These are phyloP conservation scores for Leptinotarsa peninsularis DNA, from an alignment of 2,888 invertebrate genomes.

Conservation along the genomic window DNA sequence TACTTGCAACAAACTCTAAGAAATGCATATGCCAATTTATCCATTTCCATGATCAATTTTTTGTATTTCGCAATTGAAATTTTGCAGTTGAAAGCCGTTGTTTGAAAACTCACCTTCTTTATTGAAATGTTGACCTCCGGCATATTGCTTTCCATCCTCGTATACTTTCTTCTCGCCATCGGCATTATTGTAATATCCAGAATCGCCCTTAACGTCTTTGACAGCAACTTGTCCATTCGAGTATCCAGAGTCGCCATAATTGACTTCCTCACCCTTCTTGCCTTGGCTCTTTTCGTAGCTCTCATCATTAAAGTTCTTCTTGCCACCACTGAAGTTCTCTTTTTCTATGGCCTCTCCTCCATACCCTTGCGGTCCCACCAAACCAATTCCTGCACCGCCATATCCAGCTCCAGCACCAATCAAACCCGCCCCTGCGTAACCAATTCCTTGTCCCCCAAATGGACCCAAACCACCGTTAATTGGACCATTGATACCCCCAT, in stretches of 20 bases:
- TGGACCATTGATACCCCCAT: slow-evolving; percentile 11
- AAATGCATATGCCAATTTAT: no score
- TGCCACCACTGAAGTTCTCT: slow-evolving; percentile 70
- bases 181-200: slow-evolving; percentile 70
- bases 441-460: slow-evolving; percentile 13
- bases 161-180: slow-evolving; percentile 71
- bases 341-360: slow-evolving; percentile 68
- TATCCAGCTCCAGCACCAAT: slow-evolving; percentile 38
- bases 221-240: slow-evolving; percentile 68
- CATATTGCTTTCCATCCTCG: slow-evolving; percentile 72
- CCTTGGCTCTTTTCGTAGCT: slow-evolving; percentile 68
- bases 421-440: slow-evolving; percentile 19
- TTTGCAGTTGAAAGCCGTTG: no score
- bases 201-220: slow-evolving; percentile 64
- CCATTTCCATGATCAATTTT: background rate
- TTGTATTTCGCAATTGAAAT: no score
- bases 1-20: no score
- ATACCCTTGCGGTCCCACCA: slow-evolving; percentile 51
- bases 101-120: slow-evolving; percentile 67
- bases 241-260: slow-evolving; percentile 71
- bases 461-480: slow-evolving; percentile 47
- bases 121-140: slow-evolving; percentile 71
- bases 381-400: slow-evolving; percentile 64
- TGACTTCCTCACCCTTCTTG: slow-evolving; percentile 69
- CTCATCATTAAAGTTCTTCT: slow-evolving; percentile 71